Evolutionary conservation across 2,113 vertebrate genomes (phyloP), one percentile per base, ranked within the genome.

Genomic region (Lonchura striata): DNA sequence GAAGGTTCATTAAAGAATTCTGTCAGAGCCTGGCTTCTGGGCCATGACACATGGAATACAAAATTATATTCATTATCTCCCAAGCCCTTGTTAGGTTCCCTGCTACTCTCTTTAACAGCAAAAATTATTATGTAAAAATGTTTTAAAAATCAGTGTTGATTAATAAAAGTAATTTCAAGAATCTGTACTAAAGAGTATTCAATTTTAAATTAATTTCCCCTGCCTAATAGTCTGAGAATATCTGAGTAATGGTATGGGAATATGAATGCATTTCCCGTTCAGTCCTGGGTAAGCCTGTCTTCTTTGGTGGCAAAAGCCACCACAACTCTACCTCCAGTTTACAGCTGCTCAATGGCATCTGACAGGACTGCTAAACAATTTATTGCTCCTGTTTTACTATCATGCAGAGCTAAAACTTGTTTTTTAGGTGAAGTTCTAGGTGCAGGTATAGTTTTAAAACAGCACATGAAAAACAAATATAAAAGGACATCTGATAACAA

Each of bases 161-260:
- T 95, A 96, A 97, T 96, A 96, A 96, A 97, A 96, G 90, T 75
- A 90, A 96, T 96, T 97, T 97, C 83, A 87, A 86, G 79, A 96
- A 95, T 37, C 86, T 7, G 3, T 70, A 75, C 68, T 54, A 37
- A 82, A 57, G 28, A 94, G 42, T 71, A 90, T 93, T 97, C 91
- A 49, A 79, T 96, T 97, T 91, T 80, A 95, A 95, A 96, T 96
- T 94, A 13, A 97, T 96, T 97, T 97, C 70, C 77, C 50, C 72
- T 96, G 86, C 83, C 92, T 97, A 96, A 97, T 88, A 94, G 83
- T 87, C 90, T 95, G 93, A 94, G 93, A 96, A 95, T 94, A 44
- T 81, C 61, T 95, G 85, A 91, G 27, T n/a, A 60, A 74, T 87
- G 37, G 63, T 63, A 65, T 25, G 31, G 35, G 70, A 88, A 86